Percentiles rank a stretch among this genome's conserved stretches.
Evolutionary conservation across 2,888 invertebrate species (phyloP).

Genomic region (Mellilla xanthometata): DNA sequence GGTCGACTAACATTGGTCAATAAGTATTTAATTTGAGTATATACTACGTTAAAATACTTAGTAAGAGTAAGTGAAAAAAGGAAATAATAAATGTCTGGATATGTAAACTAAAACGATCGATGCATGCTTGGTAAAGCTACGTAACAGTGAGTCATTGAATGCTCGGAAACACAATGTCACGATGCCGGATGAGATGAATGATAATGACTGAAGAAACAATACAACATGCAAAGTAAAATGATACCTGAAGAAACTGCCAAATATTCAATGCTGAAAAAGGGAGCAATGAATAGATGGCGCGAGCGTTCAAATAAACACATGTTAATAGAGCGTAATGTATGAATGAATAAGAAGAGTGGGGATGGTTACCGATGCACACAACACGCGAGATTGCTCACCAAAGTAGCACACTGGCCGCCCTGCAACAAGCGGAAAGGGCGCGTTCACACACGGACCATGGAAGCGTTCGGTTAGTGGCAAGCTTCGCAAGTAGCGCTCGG

Average conservation of each 20-base stretch:
- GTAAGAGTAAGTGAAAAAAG: conserved; percentile 18
- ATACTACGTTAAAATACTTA: too few relatives aligned
- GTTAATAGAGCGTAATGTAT: conserved; percentile 75
- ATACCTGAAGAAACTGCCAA: conserved; percentile 54
- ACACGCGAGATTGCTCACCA: conserved; percentile 97
- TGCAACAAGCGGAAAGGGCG: conserved; percentile 84
- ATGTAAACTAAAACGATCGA: conserved; percentile 13
- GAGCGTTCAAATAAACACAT: conserved; percentile 62
- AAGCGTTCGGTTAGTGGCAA: conserved; percentile 27
- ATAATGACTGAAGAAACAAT: conserved; percentile 51
- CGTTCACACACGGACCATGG: conserved; percentile 59
- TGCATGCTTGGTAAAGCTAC: conserved; percentile 29
- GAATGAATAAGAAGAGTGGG: conserved; percentile 87
- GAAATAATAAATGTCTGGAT: conserved; percentile 28
- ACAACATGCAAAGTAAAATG: conserved; percentile 71
- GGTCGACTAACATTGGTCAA: too few relatives aligned
- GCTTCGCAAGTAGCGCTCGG: too few relatives aligned
- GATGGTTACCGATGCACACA: conserved; percentile 96
- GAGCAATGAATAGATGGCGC: conserved; percentile 52
- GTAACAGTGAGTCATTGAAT: conserved; percentile 25
- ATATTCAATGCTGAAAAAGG: conserved; percentile 43
- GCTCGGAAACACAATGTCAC: conserved; percentile 30
- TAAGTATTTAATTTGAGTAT: background rate
- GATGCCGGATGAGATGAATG: conserved; percentile 39
- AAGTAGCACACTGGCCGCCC: conserved; percentile 96